Evolutionary conservation across 2,113 vertebrate genomes (phyloP), one percentile per base, ranked within the genome.

Genomic region (Psammodynastes pulverulentus): DNA sequence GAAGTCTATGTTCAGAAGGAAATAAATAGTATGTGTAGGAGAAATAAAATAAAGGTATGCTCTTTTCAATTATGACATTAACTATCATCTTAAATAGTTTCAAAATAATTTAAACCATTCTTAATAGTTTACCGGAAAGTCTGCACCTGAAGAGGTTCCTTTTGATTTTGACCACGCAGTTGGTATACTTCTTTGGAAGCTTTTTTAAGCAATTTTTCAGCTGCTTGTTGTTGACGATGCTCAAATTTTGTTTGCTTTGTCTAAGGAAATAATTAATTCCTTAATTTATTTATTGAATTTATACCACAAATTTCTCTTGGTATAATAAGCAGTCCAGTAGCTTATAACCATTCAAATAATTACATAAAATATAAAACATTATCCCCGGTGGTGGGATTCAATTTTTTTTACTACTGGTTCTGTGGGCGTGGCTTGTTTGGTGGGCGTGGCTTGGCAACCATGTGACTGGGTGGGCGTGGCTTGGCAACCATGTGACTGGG

Each of bases 121-220:
- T 0, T 29, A 51, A 89, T 5, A 4, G 51, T 96, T 93, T 95
- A 99, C 99, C 99, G 98, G 95, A 99, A 99, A 2, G 98, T 99
- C 96, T 99, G 99, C 97, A 99, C 99, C 21, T 99, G 99, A 91
- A 99, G 96, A 34, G 99, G 98, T 94, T 99, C 99, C 93, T 98
- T 99, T 96, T 98, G 98, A 96, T 98, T 99, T 97, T 98, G 98
- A 89, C 98, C 98, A 93, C 99, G 98, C 97, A 99, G 97, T 96
- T 98, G 99, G 94, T 98, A 98, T 90, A 99, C 98, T 96, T 99
- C 99, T 95, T 98, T 99, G 90, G 99, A 99, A 52, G 98, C 99
- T 94, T 99, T 99, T 97, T 98, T 99, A 89, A 99, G 97, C 98
- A 99, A 98, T 97, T 99, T 98, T 96, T 99, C 99, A 53, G 98